Base-by-base conservation (phyloP, 2,888 invertebrate genomes). In the Polydrusus cervinus region DNA sequence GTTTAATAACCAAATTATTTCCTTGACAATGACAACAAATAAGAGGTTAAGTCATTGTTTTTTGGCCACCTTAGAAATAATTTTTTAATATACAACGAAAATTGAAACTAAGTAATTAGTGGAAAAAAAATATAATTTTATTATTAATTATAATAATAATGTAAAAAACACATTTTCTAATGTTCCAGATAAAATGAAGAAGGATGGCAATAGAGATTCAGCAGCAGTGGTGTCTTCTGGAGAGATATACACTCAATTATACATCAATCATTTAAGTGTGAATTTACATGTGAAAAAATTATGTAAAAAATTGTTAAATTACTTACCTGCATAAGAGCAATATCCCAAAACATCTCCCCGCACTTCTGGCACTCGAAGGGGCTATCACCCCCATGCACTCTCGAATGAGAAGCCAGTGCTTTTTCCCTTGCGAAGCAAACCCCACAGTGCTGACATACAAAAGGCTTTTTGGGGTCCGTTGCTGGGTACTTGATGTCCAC, bases 301-400 rank as follows among this genome's bases (percentile, higher is more conserved):
- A n/a, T n/a, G n/a, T n/a, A n/a, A n/a, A n/a, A n/a, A n/a, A n/a
- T n/a, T n/a, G n/a, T n/a, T n/a, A n/a, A n/a, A n/a, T n/a, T n/a
- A 25, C 25, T 57, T 18, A 74, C 77, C 74, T 90, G 88, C 80
- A 92, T 86, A 34, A 89, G 86, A 30, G 86, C 87, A 3, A 89
- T 85, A 81, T 92, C 92, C 94, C 94, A 95, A 85, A 95, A 95
- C 91, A 95, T 91, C 85, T 95, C 95, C 75, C 93, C 93, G 84
- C 95, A 95, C 77, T 91, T 91, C 49, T 91, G 90, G 84, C 95
- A 95, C 83, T 95, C 95, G 80, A 93, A 90, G 0, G 95, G 94
- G 14, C 94, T 93, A 82, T 95, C 94, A 8, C 82, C 82, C 13
- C 93, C 94, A 86, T 95, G 95, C 43, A 94, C 90, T 87, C 94